These are phyloP conservation scores for Myotis pilosus DNA, from an alignment of 2,797 vertebrate genomes.

Conservation along the genomic window DNA sequence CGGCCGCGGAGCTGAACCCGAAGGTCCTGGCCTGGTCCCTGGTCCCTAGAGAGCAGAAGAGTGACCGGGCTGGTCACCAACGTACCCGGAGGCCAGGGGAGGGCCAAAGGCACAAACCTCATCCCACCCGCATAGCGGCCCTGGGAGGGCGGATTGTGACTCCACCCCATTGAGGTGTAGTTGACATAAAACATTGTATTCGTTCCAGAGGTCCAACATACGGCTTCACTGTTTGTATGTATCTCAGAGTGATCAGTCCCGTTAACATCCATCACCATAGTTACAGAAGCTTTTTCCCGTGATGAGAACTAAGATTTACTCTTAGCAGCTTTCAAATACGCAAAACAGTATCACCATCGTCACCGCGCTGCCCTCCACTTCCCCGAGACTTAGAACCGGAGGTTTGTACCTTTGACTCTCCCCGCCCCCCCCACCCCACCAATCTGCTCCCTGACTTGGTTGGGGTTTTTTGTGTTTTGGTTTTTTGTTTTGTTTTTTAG, in stretches of 20 bases:
- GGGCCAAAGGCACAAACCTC: background rate
- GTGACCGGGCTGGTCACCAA: fast-evolving
- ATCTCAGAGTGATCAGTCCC: background rate
- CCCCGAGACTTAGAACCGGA: background rate
- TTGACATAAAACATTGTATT: background rate
- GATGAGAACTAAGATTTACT: background rate
- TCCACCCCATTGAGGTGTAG: background rate
- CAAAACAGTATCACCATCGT: fast-evolving
- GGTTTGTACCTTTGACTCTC: background rate
- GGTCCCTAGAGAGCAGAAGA: background rate
- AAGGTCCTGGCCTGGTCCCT: fast-evolving
- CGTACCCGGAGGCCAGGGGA: too few relatives aligned
- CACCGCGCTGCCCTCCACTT: fast-evolving
- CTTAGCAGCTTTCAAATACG: background rate
- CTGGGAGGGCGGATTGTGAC: background rate
- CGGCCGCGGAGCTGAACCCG: background rate
- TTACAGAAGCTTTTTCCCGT: background rate
- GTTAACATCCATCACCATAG: background rate
- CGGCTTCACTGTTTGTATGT: fast-evolving
- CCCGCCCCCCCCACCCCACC: fast-evolving
- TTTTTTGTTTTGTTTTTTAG: too few relatives aligned
- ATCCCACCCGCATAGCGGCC: background rate
- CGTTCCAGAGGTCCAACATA: background rate
- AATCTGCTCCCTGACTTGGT: background rate
- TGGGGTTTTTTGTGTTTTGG: too few relatives aligned